These are phyloP conservation scores for Stomatorhinus ivindoensis DNA, from an alignment of 2,113 vertebrate genomes.

Conservation along the genomic window DNA sequence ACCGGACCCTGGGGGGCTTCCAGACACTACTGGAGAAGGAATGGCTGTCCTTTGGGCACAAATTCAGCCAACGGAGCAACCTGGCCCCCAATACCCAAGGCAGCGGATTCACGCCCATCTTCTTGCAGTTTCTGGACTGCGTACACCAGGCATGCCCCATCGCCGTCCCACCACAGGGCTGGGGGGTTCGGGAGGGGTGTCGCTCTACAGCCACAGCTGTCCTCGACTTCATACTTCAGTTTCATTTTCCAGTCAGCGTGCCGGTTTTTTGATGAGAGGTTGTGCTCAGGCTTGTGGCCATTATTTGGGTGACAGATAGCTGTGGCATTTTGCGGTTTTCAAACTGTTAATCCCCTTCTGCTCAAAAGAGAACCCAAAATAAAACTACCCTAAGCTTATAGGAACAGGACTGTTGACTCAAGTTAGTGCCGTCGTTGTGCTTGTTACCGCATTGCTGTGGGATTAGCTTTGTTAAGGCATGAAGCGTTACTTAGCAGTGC, in stretches of 20 bases:
- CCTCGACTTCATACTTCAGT: background rate
- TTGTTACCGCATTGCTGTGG: background rate
- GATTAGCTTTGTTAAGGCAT: slow-evolving; percentile 1
- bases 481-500: background rate
- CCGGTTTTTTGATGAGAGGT: background rate
- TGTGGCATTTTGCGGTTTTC: background rate
- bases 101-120: slow-evolving; percentile 86
- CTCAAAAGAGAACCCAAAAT: background rate
- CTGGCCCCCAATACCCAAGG: slow-evolving; percentile 83
- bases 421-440: background rate
- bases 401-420: background rate
- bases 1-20: slow-evolving; percentile 92
- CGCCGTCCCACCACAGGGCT: background rate
- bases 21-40: slow-evolving; percentile 92
- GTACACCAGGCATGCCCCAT: slow-evolving; percentile 83
- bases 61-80: slow-evolving; percentile 88
- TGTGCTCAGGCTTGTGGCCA: background rate
- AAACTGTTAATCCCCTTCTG: background rate
- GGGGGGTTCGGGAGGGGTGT: background rate
- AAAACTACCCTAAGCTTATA: background rate
- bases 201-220: background rate
- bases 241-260: background rate
- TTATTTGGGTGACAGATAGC: background rate
- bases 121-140: slow-evolving; percentile 93
- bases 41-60: slow-evolving; percentile 96